Percentiles rank a stretch among this genome's conserved stretches.
Evolutionary conservation across 2,797 vertebrate species (phyloP).

Genomic region (Zalophus californianus): DNA sequence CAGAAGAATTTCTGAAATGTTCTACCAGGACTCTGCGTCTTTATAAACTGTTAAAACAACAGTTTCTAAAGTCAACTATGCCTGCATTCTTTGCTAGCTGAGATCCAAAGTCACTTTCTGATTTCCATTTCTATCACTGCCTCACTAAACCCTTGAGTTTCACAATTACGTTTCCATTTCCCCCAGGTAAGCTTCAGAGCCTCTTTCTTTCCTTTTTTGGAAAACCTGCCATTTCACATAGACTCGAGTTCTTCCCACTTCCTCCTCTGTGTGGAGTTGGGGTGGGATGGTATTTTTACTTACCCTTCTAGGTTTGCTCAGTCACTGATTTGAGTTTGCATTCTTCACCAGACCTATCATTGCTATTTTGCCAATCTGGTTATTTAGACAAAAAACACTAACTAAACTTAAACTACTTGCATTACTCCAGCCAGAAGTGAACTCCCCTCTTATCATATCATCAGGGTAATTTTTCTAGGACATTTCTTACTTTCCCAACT

Average conservation of each 20-base stretch:
- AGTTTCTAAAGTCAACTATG: background rate
- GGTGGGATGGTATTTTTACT: background rate
- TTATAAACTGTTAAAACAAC: background rate
- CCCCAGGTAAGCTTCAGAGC: background rate
- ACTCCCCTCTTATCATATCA: background rate
- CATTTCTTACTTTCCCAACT: conserved; percentile 21
- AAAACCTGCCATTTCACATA: background rate
- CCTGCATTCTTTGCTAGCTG: background rate
- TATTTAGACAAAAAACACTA: background rate
- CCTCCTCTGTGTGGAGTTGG: background rate
- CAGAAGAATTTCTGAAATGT: conserved; percentile 6
- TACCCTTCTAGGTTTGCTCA: background rate
- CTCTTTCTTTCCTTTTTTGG: background rate
- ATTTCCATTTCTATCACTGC: background rate
- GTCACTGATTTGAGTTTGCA: background rate
- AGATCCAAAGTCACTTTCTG: background rate
- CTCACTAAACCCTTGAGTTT: background rate
- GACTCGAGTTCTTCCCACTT: background rate
- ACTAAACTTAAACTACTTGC: background rate
- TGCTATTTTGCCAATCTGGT: background rate
- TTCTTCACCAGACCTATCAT: background rate
- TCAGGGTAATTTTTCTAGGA: background rate
- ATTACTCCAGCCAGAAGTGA: background rate
- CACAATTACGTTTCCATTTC: conserved; percentile 24
- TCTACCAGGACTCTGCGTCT: background rate